Evolutionary conservation across 2,113 vertebrate genomes (phyloP), one percentile per base, ranked within the genome.

Genomic region (Psophia crepitans): DNA sequence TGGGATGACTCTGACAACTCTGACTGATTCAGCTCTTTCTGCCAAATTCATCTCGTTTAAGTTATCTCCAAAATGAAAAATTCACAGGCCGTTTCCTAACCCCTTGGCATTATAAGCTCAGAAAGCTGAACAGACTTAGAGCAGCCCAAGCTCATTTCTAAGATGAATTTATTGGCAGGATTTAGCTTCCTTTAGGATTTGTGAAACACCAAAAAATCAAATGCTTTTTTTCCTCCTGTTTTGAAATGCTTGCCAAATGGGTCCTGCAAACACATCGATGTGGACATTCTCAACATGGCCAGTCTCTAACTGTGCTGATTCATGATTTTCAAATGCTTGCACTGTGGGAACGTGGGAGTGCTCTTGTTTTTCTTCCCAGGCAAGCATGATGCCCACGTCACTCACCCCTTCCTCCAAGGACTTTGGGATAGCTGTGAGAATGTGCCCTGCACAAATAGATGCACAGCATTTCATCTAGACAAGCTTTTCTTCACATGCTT

Each of bases 301-400:
- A 51, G n/a, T 32, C 39, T 87, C 61, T 90, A 21, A 70, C 89
- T 83, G 89, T 84, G 94, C 19, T 7, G 5, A 21, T 69, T 89
- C 86, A 80, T 87, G 84, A 24, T 44, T 94, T 84, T 69, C 80
- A 92, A 92, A 77, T 60, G 63, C 71, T 93, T 77, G 58, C 58
- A 6, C 69, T 82, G 60, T 88, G 91, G 73, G 64, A 93, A 87
- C 48, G 77, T 81, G 49, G 70, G 51, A 87, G 28, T 49, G 30
- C 33, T 88, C 33, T 58, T 96, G 75, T 49, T 91, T 85, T 84
- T 88, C 75, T 90, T 94, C 35, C 56, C 65, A 78, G 83, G 57
- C 43, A 73, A 93, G 49, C 70, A 24, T 30, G 81, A 69, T 88
- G 63, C 63, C 44, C 84, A 75, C 63, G 81, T 75, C 76, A 56